Conservation (phyloP, 2,888 invertebrate species). For the Harpalus rufipes region DNA sequence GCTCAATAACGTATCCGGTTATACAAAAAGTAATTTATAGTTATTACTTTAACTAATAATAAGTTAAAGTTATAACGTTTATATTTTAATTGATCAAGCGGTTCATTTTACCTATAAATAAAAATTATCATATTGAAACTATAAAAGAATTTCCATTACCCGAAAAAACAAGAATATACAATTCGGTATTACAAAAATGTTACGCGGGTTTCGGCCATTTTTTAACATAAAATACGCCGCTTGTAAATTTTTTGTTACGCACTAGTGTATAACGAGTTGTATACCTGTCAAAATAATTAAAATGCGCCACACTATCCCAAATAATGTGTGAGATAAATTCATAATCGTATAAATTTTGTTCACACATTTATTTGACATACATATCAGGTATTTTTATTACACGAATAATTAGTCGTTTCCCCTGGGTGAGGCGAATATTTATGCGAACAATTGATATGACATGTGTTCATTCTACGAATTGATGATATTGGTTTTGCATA, state of each 20-base stretch:
- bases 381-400: conserved; percentile 48
- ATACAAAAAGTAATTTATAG: too few relatives aligned
- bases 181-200: too few relatives aligned
- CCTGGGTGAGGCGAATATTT: conserved; percentile 43
- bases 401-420: conserved; percentile 44
- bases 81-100: too few relatives aligned
- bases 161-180: too few relatives aligned
- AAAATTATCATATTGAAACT: too few relatives aligned
- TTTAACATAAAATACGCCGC: neutral
- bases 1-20: too few relatives aligned
- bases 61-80: too few relatives aligned
- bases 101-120: too few relatives aligned
- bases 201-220: neutral
- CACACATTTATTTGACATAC: conserved; percentile 47
- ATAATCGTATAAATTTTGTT: conserved; percentile 14
- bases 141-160: too few relatives aligned
- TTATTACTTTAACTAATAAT: too few relatives aligned
- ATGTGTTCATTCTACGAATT: conserved; percentile 43
- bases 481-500: conserved; percentile 37
- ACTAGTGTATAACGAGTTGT: neutral
- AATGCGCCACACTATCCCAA: neutral
- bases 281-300: neutral
- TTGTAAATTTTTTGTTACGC: neutral
- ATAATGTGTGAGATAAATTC: neutral
- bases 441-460: conserved; percentile 47